phyloP scores from a whole-genome alignment of 2,113 vertebrate genomes.

The Sorex araneus region DNA sequence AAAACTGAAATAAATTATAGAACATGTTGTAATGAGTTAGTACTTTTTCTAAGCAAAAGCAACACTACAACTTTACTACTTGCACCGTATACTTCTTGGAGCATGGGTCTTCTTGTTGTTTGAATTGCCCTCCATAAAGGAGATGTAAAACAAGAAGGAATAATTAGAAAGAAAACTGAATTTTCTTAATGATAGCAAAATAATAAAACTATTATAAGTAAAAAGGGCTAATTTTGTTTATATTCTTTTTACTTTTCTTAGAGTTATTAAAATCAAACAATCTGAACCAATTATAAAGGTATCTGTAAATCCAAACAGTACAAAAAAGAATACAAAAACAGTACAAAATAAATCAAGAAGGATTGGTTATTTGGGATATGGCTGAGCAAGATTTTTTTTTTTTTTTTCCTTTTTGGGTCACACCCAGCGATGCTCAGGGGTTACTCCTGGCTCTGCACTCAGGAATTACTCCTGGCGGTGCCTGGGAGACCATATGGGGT shows the following conservation, averaged over 20 bases:
- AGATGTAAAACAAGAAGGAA: conserved; percentile 75
- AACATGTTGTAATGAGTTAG: conserved; percentile 53
- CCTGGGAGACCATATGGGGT: too few species aligned
- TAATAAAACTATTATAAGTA: conserved; percentile 50
- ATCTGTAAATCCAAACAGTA: conserved; percentile 38
- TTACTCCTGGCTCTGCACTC: too few species aligned
- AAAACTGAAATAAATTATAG: conserved; percentile 59
- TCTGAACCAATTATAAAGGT: conserved; percentile 42
- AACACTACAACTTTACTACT: conserved; percentile 69
- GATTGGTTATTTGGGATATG: not conserved
- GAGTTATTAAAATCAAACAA: conserved; percentile 63
- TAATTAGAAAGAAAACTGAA: conserved; percentile 80
- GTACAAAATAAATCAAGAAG: not conserved
- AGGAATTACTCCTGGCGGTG: too few species aligned
- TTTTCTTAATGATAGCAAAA: conserved; percentile 72
- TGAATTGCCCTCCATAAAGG: conserved; percentile 78
- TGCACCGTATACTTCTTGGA: conserved; percentile 65
- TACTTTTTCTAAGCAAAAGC: conserved; percentile 57
- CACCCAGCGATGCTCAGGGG: too few species aligned
- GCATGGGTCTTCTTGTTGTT: conserved; percentile 65
- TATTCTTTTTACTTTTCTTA: conserved; percentile 60
- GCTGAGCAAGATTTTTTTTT: not conserved
- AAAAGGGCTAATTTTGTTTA: conserved; percentile 62
- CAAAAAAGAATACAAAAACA: conserved; percentile 44
- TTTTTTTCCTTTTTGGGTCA: too few species aligned